Base-by-base conservation (phyloP, 2,888 invertebrate species). In the Lithophane ornitopus region DNA sequence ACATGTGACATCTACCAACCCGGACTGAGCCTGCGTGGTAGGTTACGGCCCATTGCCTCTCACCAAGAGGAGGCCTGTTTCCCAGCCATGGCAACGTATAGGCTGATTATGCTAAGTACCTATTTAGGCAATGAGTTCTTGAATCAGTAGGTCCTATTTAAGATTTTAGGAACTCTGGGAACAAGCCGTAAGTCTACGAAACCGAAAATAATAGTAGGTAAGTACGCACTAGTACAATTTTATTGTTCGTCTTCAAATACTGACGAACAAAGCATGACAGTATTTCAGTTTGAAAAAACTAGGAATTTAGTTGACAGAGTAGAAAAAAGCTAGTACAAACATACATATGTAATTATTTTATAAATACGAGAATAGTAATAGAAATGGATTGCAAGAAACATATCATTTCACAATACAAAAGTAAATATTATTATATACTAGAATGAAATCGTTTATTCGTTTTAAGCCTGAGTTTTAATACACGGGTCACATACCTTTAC, bases 251-350 rank as follows among this genome's bases (percentile, higher is more conserved):
- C 34, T 34, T 22, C 52, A 66, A 66, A 52, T 16, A n/a, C 16
- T 49, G 22, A 22, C 22, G n/a, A 9, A n/a, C n/a, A n/a, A 34
- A 22, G 3, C 22, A 66, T 22, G 9, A 49, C 9, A n/a, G 34
- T 52, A n/a, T 22, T n/a, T n/a, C 22, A 34, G 16, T 67, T 52
- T 67, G 54, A 39, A 39, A 11, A 54, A 54, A 11, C n/a, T 54
- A 54, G 19, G 26, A 44, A 63, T 44, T 26, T 63, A 41, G 16
- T 63, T 63, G n/a, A n/a, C n/a, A 62, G 16, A 62, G n/a, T 62
- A 39, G 62, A n/a, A 41, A 14, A 62, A n/a, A n/a, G 22, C 62
- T 16, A 62, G n/a, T 62, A 9, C 39, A 41, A 62, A 63, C 26
- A 65, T 19, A 26, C 44, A 26, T 26, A 3, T 19, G 7, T 65